Evolutionary conservation across 2,888 invertebrate species (phyloP).

Genomic region (Steromphala cineraria): DNA sequence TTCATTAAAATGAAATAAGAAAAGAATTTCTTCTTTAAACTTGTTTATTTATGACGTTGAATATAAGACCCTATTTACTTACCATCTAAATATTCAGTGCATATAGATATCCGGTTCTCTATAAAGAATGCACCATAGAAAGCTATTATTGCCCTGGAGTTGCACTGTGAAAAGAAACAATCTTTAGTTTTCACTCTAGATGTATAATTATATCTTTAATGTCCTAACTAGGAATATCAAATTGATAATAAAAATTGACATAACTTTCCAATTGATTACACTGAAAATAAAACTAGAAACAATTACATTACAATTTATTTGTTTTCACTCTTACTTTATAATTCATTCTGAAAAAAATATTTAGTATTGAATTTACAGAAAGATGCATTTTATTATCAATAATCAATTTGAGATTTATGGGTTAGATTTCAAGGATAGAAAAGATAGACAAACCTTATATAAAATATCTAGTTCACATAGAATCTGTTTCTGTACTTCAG

Average conservation of each 20-base stretch:
- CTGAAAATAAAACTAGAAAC: too few species aligned
- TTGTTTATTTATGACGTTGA: too few species aligned
- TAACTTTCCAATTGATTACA: neutral
- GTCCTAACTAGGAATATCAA: too few species aligned
- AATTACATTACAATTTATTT: too few species aligned
- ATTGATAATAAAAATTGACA: neutral
- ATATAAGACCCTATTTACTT: constrained; percentile 23
- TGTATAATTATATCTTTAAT: too few species aligned
- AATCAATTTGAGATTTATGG: too few species aligned
- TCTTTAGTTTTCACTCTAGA: neutral
- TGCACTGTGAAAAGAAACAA: constrained; percentile 64
- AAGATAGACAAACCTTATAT: constrained; percentile 59
- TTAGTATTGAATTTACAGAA: too few species aligned
- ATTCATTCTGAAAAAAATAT: too few species aligned
- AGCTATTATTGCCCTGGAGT: constrained; percentile 71
- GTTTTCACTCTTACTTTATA: neutral
- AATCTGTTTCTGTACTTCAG: constrained; percentile 70
- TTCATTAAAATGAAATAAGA: too few species aligned
- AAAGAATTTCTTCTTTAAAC: too few species aligned
- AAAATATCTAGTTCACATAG: constrained; percentile 73
- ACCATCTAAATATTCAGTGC: constrained; percentile 76
- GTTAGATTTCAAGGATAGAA: too few species aligned
- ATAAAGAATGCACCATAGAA: constrained; percentile 75
- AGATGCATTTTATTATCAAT: too few species aligned
- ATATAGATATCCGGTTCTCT: constrained; percentile 74